These are phyloP conservation scores for Oriolus oriolus DNA, from an alignment of 2,113 vertebrate genomes.

Conservation along the genomic window DNA sequence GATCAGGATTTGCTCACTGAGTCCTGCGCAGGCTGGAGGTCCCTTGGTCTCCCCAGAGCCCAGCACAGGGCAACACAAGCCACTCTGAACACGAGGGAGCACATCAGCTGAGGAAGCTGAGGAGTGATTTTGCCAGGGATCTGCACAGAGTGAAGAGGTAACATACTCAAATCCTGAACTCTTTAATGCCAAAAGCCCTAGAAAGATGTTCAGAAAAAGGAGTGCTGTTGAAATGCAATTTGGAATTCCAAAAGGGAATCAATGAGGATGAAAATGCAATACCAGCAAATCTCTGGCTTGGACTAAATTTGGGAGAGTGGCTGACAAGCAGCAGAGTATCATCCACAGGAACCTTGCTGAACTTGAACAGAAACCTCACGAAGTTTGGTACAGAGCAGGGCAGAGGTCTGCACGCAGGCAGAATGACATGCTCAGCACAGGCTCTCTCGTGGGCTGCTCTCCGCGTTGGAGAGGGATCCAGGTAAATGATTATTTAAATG, in stretches of 20 bases:
- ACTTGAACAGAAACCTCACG: background rate
- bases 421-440: background rate
- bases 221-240: background rate
- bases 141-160: background rate
- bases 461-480: rapidly evolving
- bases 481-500: background rate
- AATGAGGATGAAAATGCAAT: background rate
- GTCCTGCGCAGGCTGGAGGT: background rate
- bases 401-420: background rate
- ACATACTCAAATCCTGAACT: background rate
- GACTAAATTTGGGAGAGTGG: background rate
- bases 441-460: background rate
- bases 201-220: background rate
- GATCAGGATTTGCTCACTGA: background rate
- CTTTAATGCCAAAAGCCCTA: background rate
- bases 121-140: background rate
- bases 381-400: background rate
- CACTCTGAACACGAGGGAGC: background rate
- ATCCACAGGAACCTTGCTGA: background rate
- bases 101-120: background rate
- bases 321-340: background rate
- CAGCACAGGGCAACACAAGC: rapidly evolving
- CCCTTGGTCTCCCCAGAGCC: no score
- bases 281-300: background rate
- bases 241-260: background rate